phyloP scores from a whole-genome alignment of 2,113 vertebrate genomes.

The Saccopteryx leptura region DNA sequence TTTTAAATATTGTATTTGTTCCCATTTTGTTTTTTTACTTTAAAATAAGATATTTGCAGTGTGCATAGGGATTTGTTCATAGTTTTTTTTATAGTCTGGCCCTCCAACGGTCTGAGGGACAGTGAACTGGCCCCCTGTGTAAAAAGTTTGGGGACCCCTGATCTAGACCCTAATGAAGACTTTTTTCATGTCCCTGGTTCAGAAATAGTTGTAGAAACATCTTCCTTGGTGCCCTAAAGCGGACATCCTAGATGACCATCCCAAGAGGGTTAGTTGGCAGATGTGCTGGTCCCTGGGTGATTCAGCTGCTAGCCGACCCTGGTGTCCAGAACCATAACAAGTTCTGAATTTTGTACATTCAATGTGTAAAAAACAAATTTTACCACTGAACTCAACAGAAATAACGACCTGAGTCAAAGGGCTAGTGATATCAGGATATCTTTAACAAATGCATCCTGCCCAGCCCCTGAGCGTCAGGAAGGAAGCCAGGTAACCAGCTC shows the following conservation, averaged over 20 bases:
- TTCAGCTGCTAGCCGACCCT: too few relatives aligned
- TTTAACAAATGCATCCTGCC: background rate
- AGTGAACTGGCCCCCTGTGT: too few relatives aligned
- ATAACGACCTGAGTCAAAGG: background rate
- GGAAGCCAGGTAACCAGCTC: background rate
- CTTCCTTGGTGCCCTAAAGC: background rate
- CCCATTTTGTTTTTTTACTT: too few relatives aligned
- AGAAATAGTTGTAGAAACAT: background rate
- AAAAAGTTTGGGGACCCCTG: too few relatives aligned
- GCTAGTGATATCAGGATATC: background rate
- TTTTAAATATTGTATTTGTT: too few relatives aligned
- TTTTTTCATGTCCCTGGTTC: background rate
- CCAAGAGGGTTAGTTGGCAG: background rate
- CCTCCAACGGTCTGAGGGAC: too few relatives aligned
- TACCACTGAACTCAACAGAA: background rate
- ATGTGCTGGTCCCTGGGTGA: background rate
- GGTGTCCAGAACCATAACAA: background rate
- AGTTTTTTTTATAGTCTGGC: too few relatives aligned
- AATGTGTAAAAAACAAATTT: background rate
- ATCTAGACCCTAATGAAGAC: background rate
- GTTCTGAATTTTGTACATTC: slow-evolving; percentile 14
- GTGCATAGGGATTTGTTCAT: too few relatives aligned
- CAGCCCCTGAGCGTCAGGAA: background rate
- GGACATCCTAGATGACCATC: background rate
- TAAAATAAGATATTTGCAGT: too few relatives aligned